Evolutionary conservation across 92 coral and sea anemone genomes (phyloP), one percentile per base, ranked within the genome.

Genomic region (Palythoa caribaeorum): DNA sequence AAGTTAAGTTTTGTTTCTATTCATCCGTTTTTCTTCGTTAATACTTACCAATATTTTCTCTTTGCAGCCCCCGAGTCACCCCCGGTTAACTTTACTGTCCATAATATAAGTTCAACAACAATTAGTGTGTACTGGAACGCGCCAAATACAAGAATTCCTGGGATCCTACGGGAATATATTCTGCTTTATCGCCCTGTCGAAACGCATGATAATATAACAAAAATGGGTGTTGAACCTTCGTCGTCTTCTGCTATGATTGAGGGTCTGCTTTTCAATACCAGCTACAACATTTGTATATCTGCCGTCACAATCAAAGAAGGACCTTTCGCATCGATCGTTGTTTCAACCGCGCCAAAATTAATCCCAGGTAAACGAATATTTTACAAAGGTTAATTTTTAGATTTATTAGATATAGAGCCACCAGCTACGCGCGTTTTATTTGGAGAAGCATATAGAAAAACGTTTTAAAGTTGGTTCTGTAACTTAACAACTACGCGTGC

Each of bases 131-230:
- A 38, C 76, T 81, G 86, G 86, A 66, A 21, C 6, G 76, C 60
- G 3, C 86, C 86, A 47, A 66, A 5, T 71, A 81, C 86, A 68
- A 81, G 86, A 81, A 81, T 81, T 5, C 86, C 86, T 11, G 86
- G 86, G 17, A 65, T 65, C 10, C 66, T 81, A 13, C 71, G 71
- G 11, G 75, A 53, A 8, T 81, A 81, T 48, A n/a, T 71, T 81
- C 63, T 81, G 44, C 86, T 20, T 20, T 81, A 65, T 81, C 19
- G 20, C 20, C 86, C 62, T 0, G 28, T 19, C 59, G 38, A 37
- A 53, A n/a, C 9, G 2, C 40, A 9, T 28, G 14, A 66, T 6
- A 21, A 6, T 13, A 0, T 2, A 0, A 15, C 10, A 36, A 62
- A 65, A 19, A 3, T 47, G 1, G 28, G 39, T 6, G 17, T 63